Percentiles rank a stretch among this genome's conserved stretches.
These are phyloP conservation scores for Andrena chrysosceles DNA, from an alignment of 2,888 invertebrate species.

Conservation along the genomic window DNA sequence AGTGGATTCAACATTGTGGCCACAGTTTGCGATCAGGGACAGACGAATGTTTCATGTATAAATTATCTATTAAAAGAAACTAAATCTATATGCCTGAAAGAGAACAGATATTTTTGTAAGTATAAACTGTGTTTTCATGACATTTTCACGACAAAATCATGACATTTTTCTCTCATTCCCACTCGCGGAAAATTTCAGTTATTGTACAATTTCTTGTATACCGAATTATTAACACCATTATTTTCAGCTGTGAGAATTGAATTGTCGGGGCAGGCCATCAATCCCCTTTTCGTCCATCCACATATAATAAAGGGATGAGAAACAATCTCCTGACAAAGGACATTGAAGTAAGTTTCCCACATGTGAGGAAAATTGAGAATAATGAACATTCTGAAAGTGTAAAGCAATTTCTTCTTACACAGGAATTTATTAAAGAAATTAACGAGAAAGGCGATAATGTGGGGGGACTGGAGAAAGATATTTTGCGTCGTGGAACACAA, in stretches of 20 bases:
- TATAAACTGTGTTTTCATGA: neutral
- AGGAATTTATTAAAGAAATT: neutral
- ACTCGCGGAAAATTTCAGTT: neutral
- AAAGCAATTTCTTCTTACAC: neutral
- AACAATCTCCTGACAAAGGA: neutral
- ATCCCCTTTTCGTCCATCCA: too few species aligned
- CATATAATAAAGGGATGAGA: neutral
- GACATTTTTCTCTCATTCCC: neutral
- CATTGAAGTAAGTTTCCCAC: neutral
- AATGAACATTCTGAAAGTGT: neutral
- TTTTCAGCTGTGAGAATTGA: too few species aligned
- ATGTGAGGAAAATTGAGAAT: neutral
- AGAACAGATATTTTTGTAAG: conserved; percentile 1
- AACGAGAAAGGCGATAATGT: neutral
- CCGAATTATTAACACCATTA: too few species aligned
- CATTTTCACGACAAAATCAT: too few species aligned
- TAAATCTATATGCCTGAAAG: neutral
- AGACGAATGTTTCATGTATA: neutral
- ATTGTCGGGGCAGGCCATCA: too few species aligned
- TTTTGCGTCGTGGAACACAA: neutral
- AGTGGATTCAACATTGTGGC: neutral
- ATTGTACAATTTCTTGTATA: neutral
- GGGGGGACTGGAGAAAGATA: neutral
- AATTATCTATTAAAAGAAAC: neutral
- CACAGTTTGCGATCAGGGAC: neutral